These are phyloP conservation scores for Mystacides longicornis DNA, from an alignment of 2,888 invertebrate genomes.

Conservation along the genomic window DNA sequence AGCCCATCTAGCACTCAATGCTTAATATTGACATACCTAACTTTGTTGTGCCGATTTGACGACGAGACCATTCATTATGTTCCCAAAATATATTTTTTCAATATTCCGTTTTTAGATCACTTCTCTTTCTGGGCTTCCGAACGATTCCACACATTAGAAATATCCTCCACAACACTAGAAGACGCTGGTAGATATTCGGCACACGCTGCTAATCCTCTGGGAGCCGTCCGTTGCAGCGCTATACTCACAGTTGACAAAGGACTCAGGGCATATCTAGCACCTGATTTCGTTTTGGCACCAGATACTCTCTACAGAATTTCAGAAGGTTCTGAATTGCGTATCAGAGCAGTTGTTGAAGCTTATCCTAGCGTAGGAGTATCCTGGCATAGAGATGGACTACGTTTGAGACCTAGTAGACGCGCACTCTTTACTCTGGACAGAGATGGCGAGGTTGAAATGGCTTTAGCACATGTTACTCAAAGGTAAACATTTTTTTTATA, in stretches of 20 bases:
- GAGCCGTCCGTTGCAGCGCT: slow-evolving; percentile 74
- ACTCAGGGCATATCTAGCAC: slow-evolving; percentile 71
- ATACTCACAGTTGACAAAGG: slow-evolving; percentile 74
- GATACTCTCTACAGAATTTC: slow-evolving; percentile 56
- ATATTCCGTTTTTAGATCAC: slow-evolving; percentile 38
- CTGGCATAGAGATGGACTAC: slow-evolving; percentile 69
- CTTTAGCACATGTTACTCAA: slow-evolving; percentile 54
- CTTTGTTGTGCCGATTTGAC: not conserved
- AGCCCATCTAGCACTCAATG: slow-evolving; percentile 17
- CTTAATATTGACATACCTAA: slow-evolving; percentile 1
- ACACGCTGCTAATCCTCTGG: slow-evolving; percentile 70
- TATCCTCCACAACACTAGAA: slow-evolving; percentile 66
- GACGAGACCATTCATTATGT: not conserved
- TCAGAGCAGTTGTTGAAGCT: slow-evolving; percentile 52
- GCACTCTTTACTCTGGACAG: slow-evolving; percentile 69
- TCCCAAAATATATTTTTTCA: not conserved
- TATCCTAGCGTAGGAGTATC: slow-evolving; percentile 72
- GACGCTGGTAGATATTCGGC: slow-evolving; percentile 77
- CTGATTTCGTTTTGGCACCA: slow-evolving; percentile 65
- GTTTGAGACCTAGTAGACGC: slow-evolving; percentile 65
- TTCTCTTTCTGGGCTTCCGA: slow-evolving; percentile 61
- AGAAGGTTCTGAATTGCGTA: slow-evolving; percentile 53
- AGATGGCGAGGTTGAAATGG: slow-evolving; percentile 70
- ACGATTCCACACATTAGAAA: slow-evolving; percentile 79
- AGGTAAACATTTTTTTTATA: too few relatives aligned